phyloP scores from a whole-genome alignment of 1,140 invertebrate genomes.

The Venustaconcha ellipsiformis region DNA sequence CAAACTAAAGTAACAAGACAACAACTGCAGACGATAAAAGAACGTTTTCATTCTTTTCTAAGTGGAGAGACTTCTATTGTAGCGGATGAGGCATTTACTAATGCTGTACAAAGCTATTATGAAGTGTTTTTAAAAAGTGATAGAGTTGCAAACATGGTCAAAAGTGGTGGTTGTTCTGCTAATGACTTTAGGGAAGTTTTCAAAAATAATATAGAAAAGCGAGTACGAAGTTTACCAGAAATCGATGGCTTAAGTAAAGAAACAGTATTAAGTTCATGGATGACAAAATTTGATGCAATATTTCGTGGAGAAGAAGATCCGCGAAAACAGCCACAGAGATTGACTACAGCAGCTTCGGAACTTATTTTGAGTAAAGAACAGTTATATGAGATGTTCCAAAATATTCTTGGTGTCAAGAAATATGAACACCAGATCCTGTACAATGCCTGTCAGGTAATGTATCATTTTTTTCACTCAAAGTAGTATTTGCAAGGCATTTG shows the following conservation, averaged over 20 bases:
- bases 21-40: constrained; percentile 94
- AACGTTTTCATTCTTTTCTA: constrained; percentile 88
- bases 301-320: constrained; percentile 83
- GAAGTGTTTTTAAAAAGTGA: constrained; percentile 99
- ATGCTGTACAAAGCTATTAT: constrained; percentile 97
- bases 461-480: constrained; percentile 7
- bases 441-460: constrained; percentile 93
- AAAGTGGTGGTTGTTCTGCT: constrained; percentile 96
- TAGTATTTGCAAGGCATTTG: not conserved
- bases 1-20: constrained; percentile 91
- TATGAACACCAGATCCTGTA: constrained; percentile 99
- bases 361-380: constrained; percentile 70
- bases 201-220: constrained; percentile 95
- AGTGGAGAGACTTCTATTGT: constrained; percentile 91
- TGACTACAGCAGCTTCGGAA: constrained; percentile 66
- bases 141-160: constrained; percentile 93
- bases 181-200: constrained; percentile 99
- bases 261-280: constrained; percentile 98
- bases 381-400: constrained; percentile 99
- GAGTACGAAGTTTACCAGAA: constrained; percentile 96
- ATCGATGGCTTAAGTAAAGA: constrained; percentile 99
- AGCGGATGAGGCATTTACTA: constrained; percentile 99
- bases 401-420: constrained; percentile 98
- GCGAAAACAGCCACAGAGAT: constrained; percentile 66
- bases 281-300: constrained; percentile 99